Evolutionary conservation across 2,888 invertebrate genomes (phyloP), one percentile per base, ranked within the genome.

Genomic region (Sesamia inferens): DNA sequence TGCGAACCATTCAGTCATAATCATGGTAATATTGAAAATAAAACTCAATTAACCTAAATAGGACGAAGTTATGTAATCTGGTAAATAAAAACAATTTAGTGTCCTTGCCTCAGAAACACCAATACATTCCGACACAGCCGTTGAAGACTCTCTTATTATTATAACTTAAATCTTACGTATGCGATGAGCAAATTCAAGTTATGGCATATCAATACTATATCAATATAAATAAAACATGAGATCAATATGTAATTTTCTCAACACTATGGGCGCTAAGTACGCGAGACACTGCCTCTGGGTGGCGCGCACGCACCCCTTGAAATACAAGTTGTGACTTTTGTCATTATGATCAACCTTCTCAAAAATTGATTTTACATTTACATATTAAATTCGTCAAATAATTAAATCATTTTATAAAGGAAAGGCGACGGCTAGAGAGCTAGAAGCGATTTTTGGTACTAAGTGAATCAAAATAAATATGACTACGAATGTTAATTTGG

Each of bases 151-250:
- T 73, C 87, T 87, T 77, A 86, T 85, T 81, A 90, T 86, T 87
- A 88, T 87, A 91, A 91, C 89, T 90, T 91, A 92, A 88, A 86
- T 85, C 87, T 89, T 90, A 93, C 80, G 88, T 89, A 88, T 92
- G 90, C 90, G 87, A 92, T 93, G 94, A 94, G 93, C 93, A 93
- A 93, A 89, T 91, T 90, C 87, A 89, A 89, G 89, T 87, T 93
- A 94, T 94, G 95, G 94, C 94, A 93, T 94, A 93, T 91, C 91
- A 92, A 93, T 92, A 93, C 89, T 92, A 92, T 85, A 84, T 91
- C 92, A 90, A 92, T 88, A 93, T 94, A 94, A 94, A 94, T 94
- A 92, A 93, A 89, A 92, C 91, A 94, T 95, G 95, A 95, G 95
- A 95, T 95, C 95, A 95, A 93, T 93, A 93, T 93, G 92, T 89